Base-by-base conservation (phyloP, 2,797 vertebrate genomes). In the Poeciliopsis presidionis region DNA sequence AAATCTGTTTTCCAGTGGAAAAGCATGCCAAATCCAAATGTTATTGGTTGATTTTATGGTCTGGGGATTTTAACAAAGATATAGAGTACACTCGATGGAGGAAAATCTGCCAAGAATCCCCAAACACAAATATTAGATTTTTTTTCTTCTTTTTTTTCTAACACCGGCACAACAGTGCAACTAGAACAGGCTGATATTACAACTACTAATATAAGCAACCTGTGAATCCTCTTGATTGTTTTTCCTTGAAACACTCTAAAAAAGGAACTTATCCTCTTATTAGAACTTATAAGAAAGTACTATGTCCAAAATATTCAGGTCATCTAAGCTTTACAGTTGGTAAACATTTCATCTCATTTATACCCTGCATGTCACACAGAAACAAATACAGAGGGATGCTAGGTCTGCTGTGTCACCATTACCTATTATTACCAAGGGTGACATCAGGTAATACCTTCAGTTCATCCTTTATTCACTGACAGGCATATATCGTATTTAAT, bases 391-490 rank as follows among this genome's bases (percentile, higher is more conserved):
- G 85, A 89, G 86, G 81, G 83, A 84, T 83, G 81, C 55, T 33
- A 85, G 90, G 79, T 84, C 81, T 87, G 87, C 91, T 81, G 88
- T 80, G 80, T 91, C 90, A 91, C 88, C 87, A 82, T 61, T 83
- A 84, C 87, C 80, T 83, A 89, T 90, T 91, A 90, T 90, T 91
- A 92, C 88, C 76, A 63, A 9, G 11, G 90, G 84, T 87, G 87
- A 90, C 89, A 92, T 90, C 86, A 88, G 86, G 88, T 85, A 90
- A 90, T 83, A 80, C 83, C 84, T 78, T 86, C 86, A 90, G 89
- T 92, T 88, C 78, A 86, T 83, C 84, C 84, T 82, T 85, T 63
- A 87, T 84, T 91, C 82, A 84, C 89, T 79, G 86, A 90, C 90
- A 88, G 88, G 74, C 80, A 87, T 85, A 87, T 78, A 91, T 89